These are phyloP conservation scores for Steinernema carpocapsae DNA, from an alignment of 2,888 invertebrate genomes.

Conservation along the genomic window DNA sequence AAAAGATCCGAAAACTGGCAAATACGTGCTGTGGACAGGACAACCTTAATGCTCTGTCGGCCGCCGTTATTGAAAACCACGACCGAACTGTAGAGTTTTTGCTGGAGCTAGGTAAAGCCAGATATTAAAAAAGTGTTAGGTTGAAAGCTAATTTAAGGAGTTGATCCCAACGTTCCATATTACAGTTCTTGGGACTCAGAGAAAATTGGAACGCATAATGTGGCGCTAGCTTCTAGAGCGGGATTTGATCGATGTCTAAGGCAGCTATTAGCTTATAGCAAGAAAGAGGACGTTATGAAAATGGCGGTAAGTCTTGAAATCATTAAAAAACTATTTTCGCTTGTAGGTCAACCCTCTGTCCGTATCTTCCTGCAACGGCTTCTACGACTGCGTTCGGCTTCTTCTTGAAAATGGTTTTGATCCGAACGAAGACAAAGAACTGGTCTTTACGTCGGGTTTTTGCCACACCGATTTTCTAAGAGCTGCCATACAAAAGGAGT, in stretches of 20 bases:
- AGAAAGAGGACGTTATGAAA: not conserved
- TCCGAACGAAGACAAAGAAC: not conserved
- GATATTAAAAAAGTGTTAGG: not conserved
- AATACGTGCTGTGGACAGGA: not conserved
- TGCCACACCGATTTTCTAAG: slow-evolving; percentile 6
- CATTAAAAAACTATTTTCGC: not conserved
- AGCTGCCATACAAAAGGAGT: not conserved
- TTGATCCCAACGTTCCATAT: slow-evolving; percentile 7
- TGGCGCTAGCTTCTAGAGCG: not conserved
- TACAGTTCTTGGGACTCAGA: slow-evolving; percentile 3
- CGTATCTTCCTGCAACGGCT: not conserved
- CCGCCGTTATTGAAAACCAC: not conserved
- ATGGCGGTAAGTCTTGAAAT: not conserved
- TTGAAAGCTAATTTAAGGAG: not conserved
- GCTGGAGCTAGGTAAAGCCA: not conserved
- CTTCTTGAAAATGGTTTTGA: slow-evolving; percentile 1
- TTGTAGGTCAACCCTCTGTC: not conserved
- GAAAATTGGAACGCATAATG: not conserved
- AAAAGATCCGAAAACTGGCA: not conserved
- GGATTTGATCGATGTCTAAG: not conserved
- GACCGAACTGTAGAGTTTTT: not conserved
- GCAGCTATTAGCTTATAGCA: not conserved
- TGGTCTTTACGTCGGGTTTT: not conserved
- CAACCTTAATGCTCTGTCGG: slow-evolving; percentile 3
- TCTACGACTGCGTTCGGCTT: not conserved